Percentiles rank a stretch among this genome's conserved stretches.
These are phyloP conservation scores for Lochmaea capreae DNA, from an alignment of 2,888 invertebrate genomes.

Conservation along the genomic window DNA sequence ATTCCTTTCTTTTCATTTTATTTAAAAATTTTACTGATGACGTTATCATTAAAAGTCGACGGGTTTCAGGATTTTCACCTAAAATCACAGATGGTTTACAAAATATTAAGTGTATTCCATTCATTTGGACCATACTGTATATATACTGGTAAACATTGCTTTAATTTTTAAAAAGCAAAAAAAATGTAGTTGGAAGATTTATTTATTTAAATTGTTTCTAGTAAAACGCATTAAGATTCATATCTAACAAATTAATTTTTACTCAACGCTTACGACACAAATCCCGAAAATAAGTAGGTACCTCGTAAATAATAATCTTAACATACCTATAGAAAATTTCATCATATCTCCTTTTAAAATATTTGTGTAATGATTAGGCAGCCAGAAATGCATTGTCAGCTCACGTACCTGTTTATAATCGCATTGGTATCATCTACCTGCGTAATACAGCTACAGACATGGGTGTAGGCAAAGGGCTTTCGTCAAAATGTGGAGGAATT, in stretches of 20 bases:
- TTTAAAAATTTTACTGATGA: no score
- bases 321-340: not conserved
- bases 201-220: not conserved
- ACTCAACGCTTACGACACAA: not conserved
- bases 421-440: conserved; percentile 27
- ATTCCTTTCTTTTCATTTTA: no score
- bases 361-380: conserved; percentile 21
- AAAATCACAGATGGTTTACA: no score
- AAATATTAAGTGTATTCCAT: no score
- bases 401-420: conserved; percentile 20
- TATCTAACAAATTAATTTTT: not conserved
- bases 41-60: no score
- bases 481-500: not conserved
- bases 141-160: no score
- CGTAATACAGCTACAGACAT: conserved; percentile 19
- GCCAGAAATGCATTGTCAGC: conserved; percentile 25
- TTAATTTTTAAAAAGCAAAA: no score
- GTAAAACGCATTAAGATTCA: not conserved
- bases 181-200: no score
- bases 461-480: conserved; percentile 24
- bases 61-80: no score
- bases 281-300: not conserved
- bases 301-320: not conserved
- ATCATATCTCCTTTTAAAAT: conserved; percentile 10
- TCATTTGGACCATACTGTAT: no score